These are phyloP conservation scores for Pteria penguin DNA, from an alignment of 2,888 invertebrate genomes.

Conservation along the genomic window DNA sequence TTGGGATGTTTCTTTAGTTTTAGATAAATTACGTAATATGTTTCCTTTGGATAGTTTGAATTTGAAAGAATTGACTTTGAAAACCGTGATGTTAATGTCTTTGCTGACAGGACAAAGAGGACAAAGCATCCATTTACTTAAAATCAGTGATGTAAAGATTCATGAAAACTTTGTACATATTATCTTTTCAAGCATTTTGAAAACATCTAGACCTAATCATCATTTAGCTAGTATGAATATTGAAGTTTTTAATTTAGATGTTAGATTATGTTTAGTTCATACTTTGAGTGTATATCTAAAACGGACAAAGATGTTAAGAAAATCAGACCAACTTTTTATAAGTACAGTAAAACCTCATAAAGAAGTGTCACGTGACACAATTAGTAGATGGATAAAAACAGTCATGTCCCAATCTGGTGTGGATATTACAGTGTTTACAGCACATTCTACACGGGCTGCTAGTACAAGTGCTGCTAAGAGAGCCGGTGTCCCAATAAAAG, in stretches of 20 bases:
- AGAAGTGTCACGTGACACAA: conserved; percentile 32
- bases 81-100: conserved; percentile 45
- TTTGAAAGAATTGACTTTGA: conserved; percentile 28
- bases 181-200: conserved; percentile 31
- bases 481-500: too few relatives aligned
- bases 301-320: conserved; percentile 28
- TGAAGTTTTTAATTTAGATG: conserved; percentile 28
- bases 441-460: conserved; percentile 4
- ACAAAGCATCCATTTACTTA: conserved; percentile 41
- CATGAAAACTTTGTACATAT: background rate
- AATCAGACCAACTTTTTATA: conserved; percentile 30
- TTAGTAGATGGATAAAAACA: conserved; percentile 44
- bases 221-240: conserved; percentile 25
- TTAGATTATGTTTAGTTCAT: conserved; percentile 39
- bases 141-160: conserved; percentile 38
- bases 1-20: too few relatives aligned
- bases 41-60: conserved; percentile 25
- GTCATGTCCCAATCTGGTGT: too few relatives aligned
- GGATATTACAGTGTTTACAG: too few relatives aligned
- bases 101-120: conserved; percentile 45
- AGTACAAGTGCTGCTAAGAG: conserved; percentile 24
- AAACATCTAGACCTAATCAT: conserved; percentile 37
- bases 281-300: conserved; percentile 32
- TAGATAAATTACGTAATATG: too few relatives aligned
- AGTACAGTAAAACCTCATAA: conserved; percentile 34